Conservation (phyloP, 2,797 vertebrate genomes). For the Manis javanica region DNA sequence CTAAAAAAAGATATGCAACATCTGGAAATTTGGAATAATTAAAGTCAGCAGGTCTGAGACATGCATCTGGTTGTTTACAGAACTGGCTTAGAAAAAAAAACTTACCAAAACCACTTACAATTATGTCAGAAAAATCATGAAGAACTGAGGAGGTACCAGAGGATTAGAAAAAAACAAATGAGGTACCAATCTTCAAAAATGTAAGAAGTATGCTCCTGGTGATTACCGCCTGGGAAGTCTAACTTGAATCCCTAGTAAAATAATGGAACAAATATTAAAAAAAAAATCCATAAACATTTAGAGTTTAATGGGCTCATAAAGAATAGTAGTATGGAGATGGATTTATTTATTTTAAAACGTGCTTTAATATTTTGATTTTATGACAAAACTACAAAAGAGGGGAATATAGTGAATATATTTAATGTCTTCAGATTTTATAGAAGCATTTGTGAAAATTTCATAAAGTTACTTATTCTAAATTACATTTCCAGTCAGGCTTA, state of each 20-base stretch:
- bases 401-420: constrained; percentile 1
- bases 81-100: constrained; percentile 60
- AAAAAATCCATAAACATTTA: constrained; percentile 47
- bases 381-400: constrained; percentile 19
- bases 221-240: constrained; percentile 10
- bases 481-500: constrained; percentile 19
- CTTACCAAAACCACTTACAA: constrained; percentile 50
- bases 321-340: background rate
- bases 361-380: constrained; percentile 21
- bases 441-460: constrained; percentile 38
- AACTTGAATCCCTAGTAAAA: constrained; percentile 49
- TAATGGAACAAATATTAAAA: constrained; percentile 62
- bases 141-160: constrained; percentile 58
- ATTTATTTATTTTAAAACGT: constrained; percentile 56
- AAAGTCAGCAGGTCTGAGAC: constrained; percentile 41
- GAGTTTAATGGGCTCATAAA: constrained; percentile 40
- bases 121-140: constrained; percentile 58
- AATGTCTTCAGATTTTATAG: constrained; percentile 21
- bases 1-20: background rate
- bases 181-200: constrained; percentile 53
- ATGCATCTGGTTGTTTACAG: constrained; percentile 23
- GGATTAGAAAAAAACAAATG: constrained; percentile 40
- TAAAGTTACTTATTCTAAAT: background rate
- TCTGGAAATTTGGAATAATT: constrained; percentile 28
- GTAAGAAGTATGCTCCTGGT: background rate